Base-by-base conservation (phyloP, 2,888 invertebrate genomes). In the Apamea anceps region DNA sequence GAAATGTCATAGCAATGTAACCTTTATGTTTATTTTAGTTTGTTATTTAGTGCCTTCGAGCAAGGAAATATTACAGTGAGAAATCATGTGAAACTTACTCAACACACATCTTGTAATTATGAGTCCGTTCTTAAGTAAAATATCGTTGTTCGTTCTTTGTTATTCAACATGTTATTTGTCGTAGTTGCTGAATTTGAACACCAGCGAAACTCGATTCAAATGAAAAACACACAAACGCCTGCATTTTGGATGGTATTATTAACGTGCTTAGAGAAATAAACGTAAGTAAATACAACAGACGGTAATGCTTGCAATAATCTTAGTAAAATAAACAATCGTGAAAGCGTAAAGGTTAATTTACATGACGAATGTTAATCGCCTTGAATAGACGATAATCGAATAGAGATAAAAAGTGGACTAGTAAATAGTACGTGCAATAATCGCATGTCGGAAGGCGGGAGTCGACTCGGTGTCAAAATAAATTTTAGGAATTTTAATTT, bases 321-420 rank as follows among this genome's bases (percentile, higher is more conserved):
- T 84, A 88, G 73, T 87, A 67, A 85, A 77, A 82, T 72, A 79
- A 71, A 68, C 71, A 79, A 81, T 79, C 37, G 25, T 57, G 0
- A 67, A 66, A 75, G 37, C 60, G 18, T 37, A 32, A 60, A 18
- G 15, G 45, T 7, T 62, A 2, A 48, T 77, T 80, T 42, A 81
- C 18, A 68, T 21, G 54, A 2, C 18, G 15, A 37, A 37, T 6
- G 18, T 28, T 68, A 37, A 25, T 77, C 12, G 77, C 10, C 4
- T 51, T 12, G 5, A 25, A 48, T 25, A 48, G 1, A 1, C 2
- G 6, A 45, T 54, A 32, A 32, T 42, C 3, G 21, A 51, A 25
- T n/a, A 7, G 21, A n/a, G 6, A n/a, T 42, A n/a, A 76, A 37
- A 13, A 48, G 3, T 48, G 1, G 7, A 62, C 75, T 37, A 7